Evolutionary conservation across 2,888 invertebrate genomes (phyloP), one percentile per base, ranked within the genome.

Genomic region (Escarpia spicata): DNA sequence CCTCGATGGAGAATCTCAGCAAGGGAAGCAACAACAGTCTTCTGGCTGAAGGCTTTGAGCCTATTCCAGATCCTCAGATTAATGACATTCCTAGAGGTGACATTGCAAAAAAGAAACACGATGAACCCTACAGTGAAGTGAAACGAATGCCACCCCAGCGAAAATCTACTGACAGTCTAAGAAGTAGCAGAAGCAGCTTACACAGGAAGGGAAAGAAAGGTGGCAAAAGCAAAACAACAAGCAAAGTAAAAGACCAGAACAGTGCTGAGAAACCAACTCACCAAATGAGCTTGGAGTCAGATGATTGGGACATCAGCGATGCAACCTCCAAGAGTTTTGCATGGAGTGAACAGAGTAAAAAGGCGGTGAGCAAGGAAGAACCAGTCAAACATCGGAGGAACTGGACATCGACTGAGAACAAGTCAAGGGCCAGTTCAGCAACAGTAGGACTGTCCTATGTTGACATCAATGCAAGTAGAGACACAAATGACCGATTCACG

Each of bases 1-100:
- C 92, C 2, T 93, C 93, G 19, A 37, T 93, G 90, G 93, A 93
- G 90, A 91, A 92, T 31, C 52, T 93, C n/a, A 92, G 91, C 92
- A 44, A 92, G 15, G 90, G 90, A 90, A 44, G 44, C 75, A 75
- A 75, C 75, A 75, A 75, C 10, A 90, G 26, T 19, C 43, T 60
- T 37, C 12, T 91, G 12, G 37, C 91, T 26, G 44, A 91, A 6
- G 58, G 60, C 8, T 93, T 93, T 91, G 93, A 93, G 37, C 93
- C 93, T 15, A 52, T 93, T 31, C 92, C 91, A 37, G 93, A 93
- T 31, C 92, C 91, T 8, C 90, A 92, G 10, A 92, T 93, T 90
- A 12, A 91, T 2, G 93, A 93, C n/a, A 91, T 92, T 6, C 93
- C 93, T 4, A 91, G 93, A 26, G 75, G 52, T 52, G 12, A 52